These are phyloP conservation scores for Macrocentrus cingulum DNA, from an alignment of 1,140 invertebrate species.

Conservation along the genomic window DNA sequence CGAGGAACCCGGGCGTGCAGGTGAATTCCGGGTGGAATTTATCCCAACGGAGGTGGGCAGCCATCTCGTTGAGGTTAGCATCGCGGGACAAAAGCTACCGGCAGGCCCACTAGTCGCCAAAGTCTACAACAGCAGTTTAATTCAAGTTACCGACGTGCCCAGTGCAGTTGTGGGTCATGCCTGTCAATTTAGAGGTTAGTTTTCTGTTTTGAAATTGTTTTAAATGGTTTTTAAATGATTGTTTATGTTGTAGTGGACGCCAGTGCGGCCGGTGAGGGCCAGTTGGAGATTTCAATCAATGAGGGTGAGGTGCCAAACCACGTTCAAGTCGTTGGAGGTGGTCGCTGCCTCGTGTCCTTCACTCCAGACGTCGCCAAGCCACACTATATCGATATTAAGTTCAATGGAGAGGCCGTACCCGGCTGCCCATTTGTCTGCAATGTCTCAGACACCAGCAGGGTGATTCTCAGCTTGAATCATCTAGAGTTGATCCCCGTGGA, in stretches of 20 bases:
- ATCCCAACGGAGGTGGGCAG: conserved; percentile 88
- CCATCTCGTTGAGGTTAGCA: conserved; percentile 84
- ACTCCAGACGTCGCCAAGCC: conserved; percentile 88
- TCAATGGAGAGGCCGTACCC: conserved; percentile 93
- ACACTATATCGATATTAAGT: conserved; percentile 97
- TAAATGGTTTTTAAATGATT: too few relatives aligned
- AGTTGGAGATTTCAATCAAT: conserved; percentile 97
- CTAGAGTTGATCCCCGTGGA: conserved; percentile 87
- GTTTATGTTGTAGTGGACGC: conserved; percentile 80
- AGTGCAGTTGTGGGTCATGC: conserved; percentile 89
- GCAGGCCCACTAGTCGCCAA: conserved; percentile 86
- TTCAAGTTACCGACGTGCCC: conserved; percentile 88
- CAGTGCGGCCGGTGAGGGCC: conserved; percentile 93
- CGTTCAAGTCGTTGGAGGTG: conserved; percentile 92
- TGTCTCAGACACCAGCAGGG: conserved; percentile 78
- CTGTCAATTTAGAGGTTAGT: conserved; percentile 92
- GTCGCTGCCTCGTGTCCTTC: conserved; percentile 92
- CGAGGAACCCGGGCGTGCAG: conserved; percentile 72
- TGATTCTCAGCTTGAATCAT: conserved; percentile 76
- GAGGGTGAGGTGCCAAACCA: conserved; percentile 98
- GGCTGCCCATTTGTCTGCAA: conserved; percentile 88
- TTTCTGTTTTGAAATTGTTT: conserved; percentile 35
- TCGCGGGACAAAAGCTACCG: conserved; percentile 82
- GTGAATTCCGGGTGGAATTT: conserved; percentile 86
- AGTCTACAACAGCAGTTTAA: conserved; percentile 89